phyloP scores from a whole-genome alignment of 2,113 vertebrate genomes.

The Atherinomorus stipes region DNA sequence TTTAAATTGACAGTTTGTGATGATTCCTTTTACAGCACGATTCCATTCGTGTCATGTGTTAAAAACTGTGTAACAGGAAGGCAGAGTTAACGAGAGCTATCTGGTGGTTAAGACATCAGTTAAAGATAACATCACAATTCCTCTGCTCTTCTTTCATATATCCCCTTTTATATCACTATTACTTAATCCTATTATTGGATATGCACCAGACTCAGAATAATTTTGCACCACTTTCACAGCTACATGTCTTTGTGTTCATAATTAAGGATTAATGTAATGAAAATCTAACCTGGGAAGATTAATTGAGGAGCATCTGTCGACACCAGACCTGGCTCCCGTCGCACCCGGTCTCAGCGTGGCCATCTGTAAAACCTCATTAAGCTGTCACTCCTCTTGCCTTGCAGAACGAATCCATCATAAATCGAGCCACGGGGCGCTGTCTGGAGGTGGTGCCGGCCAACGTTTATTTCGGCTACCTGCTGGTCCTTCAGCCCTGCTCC shows the following conservation, averaged over 20 bases:
- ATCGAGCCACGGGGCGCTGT: slow-evolving; percentile 92
- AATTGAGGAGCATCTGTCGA: background rate
- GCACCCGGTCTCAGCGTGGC: background rate
- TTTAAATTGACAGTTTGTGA: too few relatives aligned
- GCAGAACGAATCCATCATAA: slow-evolving; percentile 92
- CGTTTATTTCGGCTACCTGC: slow-evolving; percentile 87
- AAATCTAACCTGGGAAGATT: background rate
- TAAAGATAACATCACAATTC: too few relatives aligned
- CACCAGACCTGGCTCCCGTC: background rate
- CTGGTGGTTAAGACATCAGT: too few relatives aligned
- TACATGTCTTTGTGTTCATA: background rate
- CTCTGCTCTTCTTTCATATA: too few relatives aligned
- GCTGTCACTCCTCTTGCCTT: background rate
- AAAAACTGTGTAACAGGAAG: too few relatives aligned
- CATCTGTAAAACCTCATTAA: slow-evolving; percentile 2
- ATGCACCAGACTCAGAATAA: background rate
- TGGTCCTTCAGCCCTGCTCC: slow-evolving; percentile 91
- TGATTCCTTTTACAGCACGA: too few relatives aligned
- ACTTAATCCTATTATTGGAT: too few relatives aligned
- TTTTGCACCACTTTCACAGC: background rate
- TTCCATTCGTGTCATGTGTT: too few relatives aligned
- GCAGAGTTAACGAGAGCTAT: too few relatives aligned
- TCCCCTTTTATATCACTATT: too few relatives aligned
- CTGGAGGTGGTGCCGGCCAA: slow-evolving; percentile 90
- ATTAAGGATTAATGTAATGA: background rate